Evolutionary conservation across 1,140 invertebrate genomes (phyloP), one percentile per base, ranked within the genome.

Genomic region (Drosophila subobscura): DNA sequence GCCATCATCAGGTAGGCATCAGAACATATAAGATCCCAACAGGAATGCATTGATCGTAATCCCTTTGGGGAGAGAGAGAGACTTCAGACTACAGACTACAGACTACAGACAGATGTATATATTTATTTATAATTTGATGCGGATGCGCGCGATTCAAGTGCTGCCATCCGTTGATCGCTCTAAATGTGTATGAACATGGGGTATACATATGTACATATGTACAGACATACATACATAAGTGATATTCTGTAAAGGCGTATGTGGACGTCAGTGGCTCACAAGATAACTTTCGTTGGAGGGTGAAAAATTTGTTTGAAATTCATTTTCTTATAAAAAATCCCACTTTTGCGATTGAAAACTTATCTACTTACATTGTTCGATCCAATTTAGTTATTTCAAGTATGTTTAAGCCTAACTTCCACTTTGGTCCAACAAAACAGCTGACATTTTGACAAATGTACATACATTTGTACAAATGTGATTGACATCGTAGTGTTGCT

Each of bases 1-100:
- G 86, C 27, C 90, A 90, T 68, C 90, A 91, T 78, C 90, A 91
- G 91, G 91, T 91, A 79, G 76, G 83, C 49, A 52, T 45, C 33
- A 37, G 33, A 37, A 37, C 33, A 37, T 37, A 37, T 10, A 3
- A 37, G 0, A 12, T 37, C 33, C 3, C 1, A 37, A 4, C 33
- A 37, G 33, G 33, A 37, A 22, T 37, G 55, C 57, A 75, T 63
- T 57, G 78, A 79, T 75, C 61, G 42, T 80, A 72, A 84, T 84
- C 77, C 80, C 71, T 58, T 4, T 10, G 29, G 29, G 8, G 29
- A 27, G 25, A 5, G 29, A 33, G 29, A 27, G 25, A 27, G 7
- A 33, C n/a, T 27, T 0, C 25, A n/a, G 6, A 33, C 29, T 7
- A 22, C 41, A 29, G 46, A 57, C n/a, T 27, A 3, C 25, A n/a